Base-by-base conservation (phyloP, 2,888 invertebrate species). In the Polymixis lichenea region DNA sequence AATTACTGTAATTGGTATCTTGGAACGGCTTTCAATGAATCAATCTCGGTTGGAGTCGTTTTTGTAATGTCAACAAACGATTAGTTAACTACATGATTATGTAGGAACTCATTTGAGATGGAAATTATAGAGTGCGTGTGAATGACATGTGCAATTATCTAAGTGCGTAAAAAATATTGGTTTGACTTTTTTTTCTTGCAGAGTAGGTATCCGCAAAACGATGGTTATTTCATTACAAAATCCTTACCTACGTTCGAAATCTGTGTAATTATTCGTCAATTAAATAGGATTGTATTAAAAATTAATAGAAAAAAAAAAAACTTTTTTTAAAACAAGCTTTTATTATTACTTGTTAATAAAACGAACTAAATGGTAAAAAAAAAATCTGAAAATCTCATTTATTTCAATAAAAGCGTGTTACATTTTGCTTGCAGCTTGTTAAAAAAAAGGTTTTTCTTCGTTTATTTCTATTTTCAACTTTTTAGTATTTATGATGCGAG, bases 1-100 rank as follows among this genome's bases (percentile, higher is more conserved):
- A 89, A 89, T 89, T 88, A 82, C 84, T 84, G 38, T 90, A 86
- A 89, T 90, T 84, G 85, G 72, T 71, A 77, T 82, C 74, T 72
- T 72, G 72, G 74, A 80, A 55, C 76, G 61, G 67, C 69, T 80
- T 84, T 85, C 75, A 86, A 86, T 83, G 77, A 84, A 87, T 88
- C 84, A 87, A 80, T 85, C 83, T 77, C 60, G n/a, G 32, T 67
- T 65, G 64, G 68, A 69, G 60, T 60, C 64, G 78, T 80, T 82
- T 80, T 86, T 85, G 78, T 82, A 77, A 84, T 83, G 85, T 82
- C 88, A 87, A 82, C 84, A 72, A 73, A 73, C 78, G 78, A 86
- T 88, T 80, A 84, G 75, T 75, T 75, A 64, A 78, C 79, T 73
- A 65, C 61, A 60, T 83, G 73, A 79, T 80, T 82, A 72, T 67